phyloP scores from a whole-genome alignment of 2,888 invertebrate genomes.

The Pecten maximus region DNA sequence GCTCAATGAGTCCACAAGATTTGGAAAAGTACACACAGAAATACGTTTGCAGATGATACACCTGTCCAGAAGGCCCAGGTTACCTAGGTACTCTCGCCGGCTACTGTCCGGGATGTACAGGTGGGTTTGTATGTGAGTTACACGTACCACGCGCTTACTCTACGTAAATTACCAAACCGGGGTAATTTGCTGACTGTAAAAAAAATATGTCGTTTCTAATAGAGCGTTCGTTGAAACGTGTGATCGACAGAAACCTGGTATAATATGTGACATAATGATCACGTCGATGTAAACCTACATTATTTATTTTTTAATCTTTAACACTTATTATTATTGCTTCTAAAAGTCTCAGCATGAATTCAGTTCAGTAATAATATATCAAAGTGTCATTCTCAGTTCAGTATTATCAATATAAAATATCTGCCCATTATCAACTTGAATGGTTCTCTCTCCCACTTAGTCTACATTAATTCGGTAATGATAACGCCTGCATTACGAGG shows the following conservation, averaged over 20 bases:
- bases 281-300: not conserved
- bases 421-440: not conserved
- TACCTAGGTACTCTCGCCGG: not conserved
- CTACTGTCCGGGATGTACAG: not conserved
- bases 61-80: not conserved
- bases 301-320: not conserved
- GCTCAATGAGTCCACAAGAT: not conserved
- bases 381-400: not conserved
- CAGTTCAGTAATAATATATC: not conserved
- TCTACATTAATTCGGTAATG: not conserved
- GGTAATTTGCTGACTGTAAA: not conserved
- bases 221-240: not conserved
- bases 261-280: not conserved
- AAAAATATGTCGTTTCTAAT: not conserved
- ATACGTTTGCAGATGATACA: not conserved
- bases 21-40: not conserved
- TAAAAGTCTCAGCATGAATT: not conserved
- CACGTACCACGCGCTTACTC: no score
- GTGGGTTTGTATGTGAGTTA: not conserved
- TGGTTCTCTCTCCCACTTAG: not conserved
- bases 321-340: no score
- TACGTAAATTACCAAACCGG: not conserved
- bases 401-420: not conserved
- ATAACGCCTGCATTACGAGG: not conserved
- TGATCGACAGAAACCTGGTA: not conserved